Evolutionary conservation across 2,113 vertebrate genomes (phyloP).

Genomic region (Carettochelys insculpta): DNA sequence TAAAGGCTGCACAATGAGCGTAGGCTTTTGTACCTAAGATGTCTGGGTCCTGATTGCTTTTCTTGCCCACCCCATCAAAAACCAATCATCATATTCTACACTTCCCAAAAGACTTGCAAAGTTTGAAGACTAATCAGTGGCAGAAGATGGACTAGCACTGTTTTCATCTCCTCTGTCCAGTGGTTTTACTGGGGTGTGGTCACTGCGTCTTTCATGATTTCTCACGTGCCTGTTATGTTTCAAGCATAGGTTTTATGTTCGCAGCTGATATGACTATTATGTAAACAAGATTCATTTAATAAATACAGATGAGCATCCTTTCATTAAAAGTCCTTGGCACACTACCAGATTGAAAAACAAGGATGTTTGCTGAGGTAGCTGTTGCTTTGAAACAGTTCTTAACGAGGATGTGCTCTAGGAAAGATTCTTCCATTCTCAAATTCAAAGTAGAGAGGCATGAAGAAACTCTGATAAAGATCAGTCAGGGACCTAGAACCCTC

Average conservation of each 20-base stretch:
- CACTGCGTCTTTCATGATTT: not conserved
- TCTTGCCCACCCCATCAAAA: not conserved
- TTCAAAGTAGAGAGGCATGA: not conserved
- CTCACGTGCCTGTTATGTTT: not conserved
- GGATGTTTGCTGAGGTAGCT: not conserved
- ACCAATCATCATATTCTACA: rapidly evolving
- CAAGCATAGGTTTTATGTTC: not conserved
- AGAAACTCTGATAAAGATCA: not conserved
- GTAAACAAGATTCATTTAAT: not conserved
- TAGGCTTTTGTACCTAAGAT: not conserved
- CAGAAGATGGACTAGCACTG: not conserved
- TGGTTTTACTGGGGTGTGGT: not conserved
- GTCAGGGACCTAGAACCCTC: not conserved
- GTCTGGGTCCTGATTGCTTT: not conserved
- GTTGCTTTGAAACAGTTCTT: not conserved
- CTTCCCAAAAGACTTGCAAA: not conserved
- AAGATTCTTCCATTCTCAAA: not conserved
- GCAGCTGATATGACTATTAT: not conserved
- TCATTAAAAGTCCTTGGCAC: not conserved
- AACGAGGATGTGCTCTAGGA: not conserved
- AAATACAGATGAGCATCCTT: not conserved
- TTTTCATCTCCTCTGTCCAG: not conserved
- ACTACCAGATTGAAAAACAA: not conserved
- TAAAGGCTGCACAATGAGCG: not conserved
- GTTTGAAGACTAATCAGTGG: not conserved